Conservation (phyloP, 64 coral and sea anemone species). For the Dendronephthya gigantea region DNA sequence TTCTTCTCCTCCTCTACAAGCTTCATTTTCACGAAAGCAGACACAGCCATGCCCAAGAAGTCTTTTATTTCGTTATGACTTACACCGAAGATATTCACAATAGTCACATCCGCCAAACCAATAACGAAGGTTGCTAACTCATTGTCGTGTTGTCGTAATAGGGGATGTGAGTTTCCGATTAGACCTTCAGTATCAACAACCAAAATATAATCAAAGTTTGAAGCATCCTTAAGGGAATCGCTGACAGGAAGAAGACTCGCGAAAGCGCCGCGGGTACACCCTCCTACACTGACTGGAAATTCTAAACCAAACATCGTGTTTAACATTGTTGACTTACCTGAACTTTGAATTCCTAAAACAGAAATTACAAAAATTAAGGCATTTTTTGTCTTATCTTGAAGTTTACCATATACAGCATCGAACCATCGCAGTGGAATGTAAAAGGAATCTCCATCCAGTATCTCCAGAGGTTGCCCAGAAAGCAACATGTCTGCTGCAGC, state of each 20-base stretch:
- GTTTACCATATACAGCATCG: background rate
- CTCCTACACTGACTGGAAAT: background rate
- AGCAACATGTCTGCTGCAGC: background rate
- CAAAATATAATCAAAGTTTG: background rate
- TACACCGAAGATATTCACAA: background rate
- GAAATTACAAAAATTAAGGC: background rate
- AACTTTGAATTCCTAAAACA: background rate
- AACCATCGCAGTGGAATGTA: background rate
- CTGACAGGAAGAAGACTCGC: background rate
- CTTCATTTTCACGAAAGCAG: background rate
- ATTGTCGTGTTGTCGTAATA: background rate
- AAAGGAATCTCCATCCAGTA: background rate
- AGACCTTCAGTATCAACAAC: background rate
- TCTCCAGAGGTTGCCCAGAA: background rate
- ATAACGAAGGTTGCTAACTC: background rate
- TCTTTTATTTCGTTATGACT: background rate
- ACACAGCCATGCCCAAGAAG: background rate
- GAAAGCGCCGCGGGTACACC: background rate
- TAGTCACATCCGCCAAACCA: background rate
- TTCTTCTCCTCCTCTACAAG: background rate
- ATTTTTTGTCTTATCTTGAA: background rate
- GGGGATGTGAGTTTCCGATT: background rate
- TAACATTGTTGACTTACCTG: background rate
- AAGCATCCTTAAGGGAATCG: background rate
- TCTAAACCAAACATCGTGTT: background rate